These are phyloP conservation scores for Neodiprion lecontei DNA, from an alignment of 1,140 invertebrate genomes.

Conservation along the genomic window DNA sequence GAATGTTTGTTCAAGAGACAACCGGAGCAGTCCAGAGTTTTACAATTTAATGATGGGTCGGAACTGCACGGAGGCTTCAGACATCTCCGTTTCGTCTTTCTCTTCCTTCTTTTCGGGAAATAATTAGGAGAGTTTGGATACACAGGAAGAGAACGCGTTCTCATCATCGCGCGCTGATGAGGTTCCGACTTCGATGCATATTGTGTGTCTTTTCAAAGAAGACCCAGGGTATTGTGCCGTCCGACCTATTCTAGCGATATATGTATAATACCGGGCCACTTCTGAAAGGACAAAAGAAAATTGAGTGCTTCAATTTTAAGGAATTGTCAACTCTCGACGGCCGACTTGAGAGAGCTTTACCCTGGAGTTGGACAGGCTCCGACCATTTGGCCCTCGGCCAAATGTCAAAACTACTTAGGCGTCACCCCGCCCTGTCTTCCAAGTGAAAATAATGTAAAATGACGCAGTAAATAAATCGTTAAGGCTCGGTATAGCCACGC, in stretches of 20 bases:
- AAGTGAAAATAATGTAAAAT: not conserved
- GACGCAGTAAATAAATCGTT: not conserved
- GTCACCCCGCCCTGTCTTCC: not conserved
- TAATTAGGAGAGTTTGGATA: no score
- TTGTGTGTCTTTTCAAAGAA: not conserved
- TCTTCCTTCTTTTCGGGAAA: no score
- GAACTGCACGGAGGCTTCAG: no score
- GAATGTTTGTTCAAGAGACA: no score
- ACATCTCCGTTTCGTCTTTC: no score
- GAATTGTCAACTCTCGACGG: not conserved
- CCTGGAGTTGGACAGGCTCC: not conserved
- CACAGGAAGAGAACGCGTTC: no score
- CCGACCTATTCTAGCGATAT: not conserved
- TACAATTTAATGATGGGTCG: no score
- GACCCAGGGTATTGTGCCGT: not conserved
- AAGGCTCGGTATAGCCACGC: not conserved
- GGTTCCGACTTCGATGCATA: not conserved
- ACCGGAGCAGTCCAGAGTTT: no score
- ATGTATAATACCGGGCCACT: not conserved
- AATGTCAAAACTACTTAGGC: not conserved
- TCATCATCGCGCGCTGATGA: not conserved
- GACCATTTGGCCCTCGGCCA: not conserved
- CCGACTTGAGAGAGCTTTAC: not conserved
- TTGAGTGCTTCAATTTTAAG: not conserved
- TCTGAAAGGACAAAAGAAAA: not conserved